A percentile compares a stretch with the other conserved stretches of the same genome.
Conservation (phyloP, 2,113 vertebrate genomes). For the Clarias gariepinus region DNA sequence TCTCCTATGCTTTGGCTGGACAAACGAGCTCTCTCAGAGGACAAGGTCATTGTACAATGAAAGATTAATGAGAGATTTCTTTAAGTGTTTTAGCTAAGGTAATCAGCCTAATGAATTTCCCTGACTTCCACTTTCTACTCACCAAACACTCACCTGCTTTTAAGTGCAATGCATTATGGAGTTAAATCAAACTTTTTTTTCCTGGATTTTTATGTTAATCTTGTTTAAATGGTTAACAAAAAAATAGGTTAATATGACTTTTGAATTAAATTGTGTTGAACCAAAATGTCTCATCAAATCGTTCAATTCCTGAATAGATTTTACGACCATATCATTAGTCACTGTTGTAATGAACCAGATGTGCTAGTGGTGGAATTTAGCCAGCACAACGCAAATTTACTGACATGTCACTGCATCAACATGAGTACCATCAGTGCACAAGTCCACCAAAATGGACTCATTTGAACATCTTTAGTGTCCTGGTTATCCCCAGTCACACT, state of each 20-base stretch:
- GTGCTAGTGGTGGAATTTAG: background rate
- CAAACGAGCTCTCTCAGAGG: conserved; percentile 56
- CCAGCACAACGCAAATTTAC: background rate
- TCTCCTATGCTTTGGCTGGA: conserved; percentile 37
- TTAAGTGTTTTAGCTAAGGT: conserved; percentile 69
- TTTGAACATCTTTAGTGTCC: background rate
- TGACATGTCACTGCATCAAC: background rate
- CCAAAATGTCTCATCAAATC: background rate
- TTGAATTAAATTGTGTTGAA: too few relatives aligned
- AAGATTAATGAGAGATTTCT: conserved; percentile 76
- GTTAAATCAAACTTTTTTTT: background rate
- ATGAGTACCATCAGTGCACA: background rate
- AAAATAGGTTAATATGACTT: background rate
- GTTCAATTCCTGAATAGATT: background rate
- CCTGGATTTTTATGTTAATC: background rate
- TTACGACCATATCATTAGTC: background rate
- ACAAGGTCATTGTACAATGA: conserved; percentile 69
- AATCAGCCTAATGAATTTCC: conserved; percentile 73
- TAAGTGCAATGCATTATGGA: background rate
- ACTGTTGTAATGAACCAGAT: background rate
- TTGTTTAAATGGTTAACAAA: background rate
- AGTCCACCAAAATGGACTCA: background rate
- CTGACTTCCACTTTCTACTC: conserved; percentile 64
- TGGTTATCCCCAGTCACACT: background rate
- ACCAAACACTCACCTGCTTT: background rate